Conservation (phyloP, 2,797 vertebrate species). For the Catamblyrhynchus diadema region DNA sequence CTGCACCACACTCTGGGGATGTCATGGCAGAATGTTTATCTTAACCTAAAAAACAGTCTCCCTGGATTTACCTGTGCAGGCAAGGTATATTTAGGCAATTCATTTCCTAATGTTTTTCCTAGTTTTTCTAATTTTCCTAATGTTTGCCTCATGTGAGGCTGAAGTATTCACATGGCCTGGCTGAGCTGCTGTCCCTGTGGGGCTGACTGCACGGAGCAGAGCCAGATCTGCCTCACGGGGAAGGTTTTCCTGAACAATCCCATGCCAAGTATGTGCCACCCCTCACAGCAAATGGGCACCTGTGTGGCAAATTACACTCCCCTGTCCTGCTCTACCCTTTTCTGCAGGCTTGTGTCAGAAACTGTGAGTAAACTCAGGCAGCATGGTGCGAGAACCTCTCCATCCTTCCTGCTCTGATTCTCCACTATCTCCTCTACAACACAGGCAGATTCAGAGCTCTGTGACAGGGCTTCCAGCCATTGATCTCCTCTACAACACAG, state of each 20-base stretch:
- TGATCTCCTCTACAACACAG: background rate
- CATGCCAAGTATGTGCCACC: rapidly evolving
- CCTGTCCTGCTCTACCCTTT: background rate
- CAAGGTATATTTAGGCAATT: no score
- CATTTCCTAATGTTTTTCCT: background rate
- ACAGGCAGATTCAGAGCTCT: background rate
- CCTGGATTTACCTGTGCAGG: background rate
- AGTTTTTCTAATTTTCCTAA: background rate
- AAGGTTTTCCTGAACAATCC: background rate
- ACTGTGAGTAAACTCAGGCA: background rate
- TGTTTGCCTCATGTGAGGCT: background rate
- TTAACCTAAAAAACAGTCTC: background rate
- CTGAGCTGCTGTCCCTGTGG: background rate
- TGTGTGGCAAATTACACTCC: background rate
- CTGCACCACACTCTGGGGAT: background rate
- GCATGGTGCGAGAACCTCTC: background rate
- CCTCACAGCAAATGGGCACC: background rate
- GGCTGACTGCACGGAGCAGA: background rate
- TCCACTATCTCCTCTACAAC: background rate
- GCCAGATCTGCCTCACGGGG: background rate
- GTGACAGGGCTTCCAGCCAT: no score
- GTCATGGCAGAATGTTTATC: background rate
- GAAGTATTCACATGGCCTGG: background rate
- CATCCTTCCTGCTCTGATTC: background rate
- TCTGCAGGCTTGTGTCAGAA: background rate